phyloP scores from a whole-genome alignment of 2,888 invertebrate species.

The Pandemis heparana region DNA sequence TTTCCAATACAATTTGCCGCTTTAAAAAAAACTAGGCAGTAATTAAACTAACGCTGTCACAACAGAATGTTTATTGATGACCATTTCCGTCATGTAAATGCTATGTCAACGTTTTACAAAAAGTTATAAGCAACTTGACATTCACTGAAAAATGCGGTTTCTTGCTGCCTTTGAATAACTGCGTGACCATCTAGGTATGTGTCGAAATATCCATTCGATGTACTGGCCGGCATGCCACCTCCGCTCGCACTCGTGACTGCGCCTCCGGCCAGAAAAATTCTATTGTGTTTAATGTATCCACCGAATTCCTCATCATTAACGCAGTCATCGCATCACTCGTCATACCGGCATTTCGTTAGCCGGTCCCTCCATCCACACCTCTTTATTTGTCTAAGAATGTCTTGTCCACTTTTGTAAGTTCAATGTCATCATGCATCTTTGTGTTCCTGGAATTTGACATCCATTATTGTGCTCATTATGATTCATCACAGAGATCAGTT shows the following conservation, averaged over 20 bases:
- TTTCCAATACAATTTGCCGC: background rate
- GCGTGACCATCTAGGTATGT: conserved; percentile 66
- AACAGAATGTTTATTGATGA: conserved; percentile 9
- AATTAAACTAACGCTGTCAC: background rate
- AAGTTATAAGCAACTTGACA: conserved; percentile 53
- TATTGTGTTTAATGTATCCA: conserved; percentile 79
- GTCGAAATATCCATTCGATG: conserved; percentile 65
- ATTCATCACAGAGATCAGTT: conserved; percentile 62
- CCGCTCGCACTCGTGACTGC: conserved; percentile 66
- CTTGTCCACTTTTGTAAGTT: conserved; percentile 60
- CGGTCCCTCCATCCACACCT: conserved; percentile 62
- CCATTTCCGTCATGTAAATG: conserved; percentile 9
- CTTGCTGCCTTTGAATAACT: conserved; percentile 60
- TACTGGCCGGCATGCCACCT: conserved; percentile 66
- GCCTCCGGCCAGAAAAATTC: conserved; percentile 81
- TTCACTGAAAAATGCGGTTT: conserved; percentile 49
- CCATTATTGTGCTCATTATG: conserved; percentile 65
- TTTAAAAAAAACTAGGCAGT: background rate
- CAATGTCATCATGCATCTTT: conserved; percentile 59
- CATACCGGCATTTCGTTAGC: conserved; percentile 65
- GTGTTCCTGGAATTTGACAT: conserved; percentile 69
- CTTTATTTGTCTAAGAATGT: conserved; percentile 52
- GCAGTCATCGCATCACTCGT: conserved; percentile 67
- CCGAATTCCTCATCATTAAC: conserved; percentile 81
- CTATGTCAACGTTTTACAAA: conserved; percentile 12